Evolutionary conservation across 2,888 invertebrate genomes (phyloP).

Genomic region (Sinohyriopsis cumingii): DNA sequence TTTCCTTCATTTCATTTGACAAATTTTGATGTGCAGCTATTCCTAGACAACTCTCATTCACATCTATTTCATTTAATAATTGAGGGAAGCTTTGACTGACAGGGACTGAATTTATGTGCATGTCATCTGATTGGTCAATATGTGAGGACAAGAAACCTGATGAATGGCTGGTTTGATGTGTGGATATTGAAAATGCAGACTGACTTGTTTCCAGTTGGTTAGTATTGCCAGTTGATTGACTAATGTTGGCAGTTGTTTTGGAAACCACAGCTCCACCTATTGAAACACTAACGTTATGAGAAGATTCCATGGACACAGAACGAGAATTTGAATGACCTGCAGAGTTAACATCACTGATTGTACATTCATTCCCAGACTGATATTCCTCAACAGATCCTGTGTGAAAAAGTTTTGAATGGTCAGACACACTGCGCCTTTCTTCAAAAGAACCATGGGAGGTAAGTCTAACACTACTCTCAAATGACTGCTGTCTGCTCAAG

Average conservation of each 20-base stretch:
- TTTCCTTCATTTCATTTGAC: conserved; percentile 52
- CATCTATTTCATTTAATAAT: conserved; percentile 48
- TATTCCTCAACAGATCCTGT: too few species aligned
- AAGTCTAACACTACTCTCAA: conserved; percentile 31
- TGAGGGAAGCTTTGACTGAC: conserved; percentile 27
- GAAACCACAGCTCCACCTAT: too few species aligned
- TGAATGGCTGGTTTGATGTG: conserved; percentile 18
- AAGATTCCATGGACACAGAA: too few species aligned
- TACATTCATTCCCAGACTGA: too few species aligned
- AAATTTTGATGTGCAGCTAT: conserved; percentile 50
- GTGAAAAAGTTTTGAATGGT: too few species aligned
- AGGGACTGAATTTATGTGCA: conserved; percentile 18
- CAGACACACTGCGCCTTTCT: conserved; percentile 9
- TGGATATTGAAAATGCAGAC: too few species aligned
- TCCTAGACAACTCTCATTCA: conserved; percentile 52
- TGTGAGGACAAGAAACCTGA: conserved; percentile 20
- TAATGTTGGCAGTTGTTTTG: too few species aligned
- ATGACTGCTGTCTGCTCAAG: conserved; percentile 33
- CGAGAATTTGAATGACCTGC: too few species aligned
- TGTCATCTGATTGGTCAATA: conserved; percentile 18
- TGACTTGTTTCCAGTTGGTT: too few species aligned
- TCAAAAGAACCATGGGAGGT: conserved; percentile 36
- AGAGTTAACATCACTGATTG: too few species aligned
- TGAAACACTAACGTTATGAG: too few species aligned
- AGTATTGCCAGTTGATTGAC: too few species aligned